Evolutionary conservation across 2,113 vertebrate species (phyloP).

Genomic region (Herpailurus yagouaroundi): DNA sequence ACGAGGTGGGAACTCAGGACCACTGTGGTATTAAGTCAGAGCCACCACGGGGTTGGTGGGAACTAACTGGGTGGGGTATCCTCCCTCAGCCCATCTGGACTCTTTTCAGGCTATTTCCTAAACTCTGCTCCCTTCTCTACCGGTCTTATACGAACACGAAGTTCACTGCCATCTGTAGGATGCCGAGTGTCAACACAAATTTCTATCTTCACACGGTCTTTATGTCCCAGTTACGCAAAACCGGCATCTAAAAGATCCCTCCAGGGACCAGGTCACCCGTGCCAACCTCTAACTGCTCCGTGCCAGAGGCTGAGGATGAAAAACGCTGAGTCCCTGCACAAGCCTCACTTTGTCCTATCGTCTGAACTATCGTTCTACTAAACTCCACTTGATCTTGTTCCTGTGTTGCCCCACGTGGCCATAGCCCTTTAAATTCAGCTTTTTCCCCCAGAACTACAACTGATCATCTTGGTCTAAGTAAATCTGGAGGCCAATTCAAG

Average conservation of each 20-base stretch:
- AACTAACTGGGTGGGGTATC: not conserved
- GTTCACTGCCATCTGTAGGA: not conserved
- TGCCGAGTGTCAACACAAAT: not conserved
- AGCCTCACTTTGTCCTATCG: not conserved
- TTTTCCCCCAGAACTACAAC: not conserved
- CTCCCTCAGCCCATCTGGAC: not conserved
- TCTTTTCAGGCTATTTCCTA: not conserved
- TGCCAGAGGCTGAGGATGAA: not conserved
- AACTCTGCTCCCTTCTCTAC: not conserved
- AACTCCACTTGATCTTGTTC: not conserved
- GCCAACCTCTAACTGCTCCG: not conserved
- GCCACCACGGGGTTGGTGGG: not conserved
- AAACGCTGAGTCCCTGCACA: fast-evolving
- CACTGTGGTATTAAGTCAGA: not conserved
- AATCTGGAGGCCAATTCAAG: not conserved
- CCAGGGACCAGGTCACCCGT: not conserved
- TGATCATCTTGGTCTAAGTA: not conserved
- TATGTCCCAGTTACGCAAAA: not conserved
- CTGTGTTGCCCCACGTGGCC: not conserved
- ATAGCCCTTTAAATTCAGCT: not conserved
- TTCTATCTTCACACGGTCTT: not conserved
- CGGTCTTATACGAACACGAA: not conserved
- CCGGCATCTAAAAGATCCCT: not conserved
- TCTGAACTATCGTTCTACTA: not conserved
- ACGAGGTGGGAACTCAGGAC: not conserved